Evolutionary conservation across 2,888 invertebrate species (phyloP), one percentile per base, ranked within the genome.

Genomic region (Drosophila prostipennis): DNA sequence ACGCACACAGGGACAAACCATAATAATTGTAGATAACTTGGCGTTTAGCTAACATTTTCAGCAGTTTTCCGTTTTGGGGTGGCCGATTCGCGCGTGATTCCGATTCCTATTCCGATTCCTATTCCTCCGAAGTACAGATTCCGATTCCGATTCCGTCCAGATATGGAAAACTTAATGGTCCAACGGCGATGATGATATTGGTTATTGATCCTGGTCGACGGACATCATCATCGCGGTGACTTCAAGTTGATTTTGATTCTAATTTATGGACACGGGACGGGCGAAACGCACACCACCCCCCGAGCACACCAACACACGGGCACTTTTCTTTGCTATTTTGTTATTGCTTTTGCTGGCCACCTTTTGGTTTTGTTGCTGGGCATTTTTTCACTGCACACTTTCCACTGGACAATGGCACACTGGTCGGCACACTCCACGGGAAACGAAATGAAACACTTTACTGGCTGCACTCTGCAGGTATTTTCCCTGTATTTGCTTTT

Each of bases 1-100:
- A 64, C 54, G 14, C 51, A 43, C 45, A 69, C 69, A 55, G 45
- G 42, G 61, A 45, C 69, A 78, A 70, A 64, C 74, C 79, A 87
- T 63, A 85, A 78, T 87, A 82, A 85, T 82, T 79, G 74, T 77
- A 87, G 88, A 85, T 87, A 85, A 82, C 76, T 85, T 76, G 68
- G 82, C 61, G 73, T 85, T 79, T 87, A 72, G 83, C 88, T 83
- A 85, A 83, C 82, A 74, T 83, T 87, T 78, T 63, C 54, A 59
- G 48, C 67, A 55, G 61, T 74, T 64, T 74, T 76, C 73, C 82
- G 86, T 85, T 67, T 77, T 82, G 83, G 52, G 59, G 54, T 60
- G 48, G n/a, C 43, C 14, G 61, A 49, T 29, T 29, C 56, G 60
- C 86, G 88, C 83, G 82, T 87, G 88, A 85, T 87, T 71, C 67